Conservation (phyloP, 2,113 vertebrate species). For the Ciconia maguari region DNA sequence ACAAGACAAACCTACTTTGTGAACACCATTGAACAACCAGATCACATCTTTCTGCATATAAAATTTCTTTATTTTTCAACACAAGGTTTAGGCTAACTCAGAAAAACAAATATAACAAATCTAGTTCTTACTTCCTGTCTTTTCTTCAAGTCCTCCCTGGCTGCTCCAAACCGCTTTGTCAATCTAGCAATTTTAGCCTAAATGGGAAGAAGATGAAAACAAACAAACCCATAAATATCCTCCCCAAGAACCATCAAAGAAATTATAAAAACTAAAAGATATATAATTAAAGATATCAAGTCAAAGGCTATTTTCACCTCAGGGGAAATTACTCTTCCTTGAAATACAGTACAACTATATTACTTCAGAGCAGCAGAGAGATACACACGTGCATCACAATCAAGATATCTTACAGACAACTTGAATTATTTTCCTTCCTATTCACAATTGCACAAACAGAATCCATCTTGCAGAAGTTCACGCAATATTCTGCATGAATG, state of each 20-base stretch:
- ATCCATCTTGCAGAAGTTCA: not conserved
- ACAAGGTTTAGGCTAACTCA: not conserved
- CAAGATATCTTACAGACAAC: not conserved
- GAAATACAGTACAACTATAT: not conserved
- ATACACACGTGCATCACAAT: not conserved
- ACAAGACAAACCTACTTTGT: not conserved
- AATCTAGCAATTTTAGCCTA: slow-evolving; percentile 92
- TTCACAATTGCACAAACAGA: not conserved
- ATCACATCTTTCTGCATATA: not conserved
- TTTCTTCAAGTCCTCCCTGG: slow-evolving; percentile 88
- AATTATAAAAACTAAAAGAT: not conserved
- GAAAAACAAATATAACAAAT: not conserved
- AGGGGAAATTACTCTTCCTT: not conserved
- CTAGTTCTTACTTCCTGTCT: slow-evolving; percentile 84
- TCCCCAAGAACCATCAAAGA: not conserved
- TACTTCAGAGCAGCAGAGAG: not conserved
- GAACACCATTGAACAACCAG: not conserved
- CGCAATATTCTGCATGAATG: not conserved
- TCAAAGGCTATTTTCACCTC: not conserved
- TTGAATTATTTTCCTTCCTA: not conserved
- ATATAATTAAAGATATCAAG: not conserved
- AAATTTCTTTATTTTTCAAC: not conserved
- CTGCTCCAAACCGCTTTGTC: slow-evolving; percentile 93
- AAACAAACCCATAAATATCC: not conserved
- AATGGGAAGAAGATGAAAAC: not conserved